A percentile compares a stretch with the other conserved stretches of the same genome.
Evolutionary conservation across 2,113 vertebrate species (phyloP).

Genomic region (Sinocyclocheilus maitianheensis): DNA sequence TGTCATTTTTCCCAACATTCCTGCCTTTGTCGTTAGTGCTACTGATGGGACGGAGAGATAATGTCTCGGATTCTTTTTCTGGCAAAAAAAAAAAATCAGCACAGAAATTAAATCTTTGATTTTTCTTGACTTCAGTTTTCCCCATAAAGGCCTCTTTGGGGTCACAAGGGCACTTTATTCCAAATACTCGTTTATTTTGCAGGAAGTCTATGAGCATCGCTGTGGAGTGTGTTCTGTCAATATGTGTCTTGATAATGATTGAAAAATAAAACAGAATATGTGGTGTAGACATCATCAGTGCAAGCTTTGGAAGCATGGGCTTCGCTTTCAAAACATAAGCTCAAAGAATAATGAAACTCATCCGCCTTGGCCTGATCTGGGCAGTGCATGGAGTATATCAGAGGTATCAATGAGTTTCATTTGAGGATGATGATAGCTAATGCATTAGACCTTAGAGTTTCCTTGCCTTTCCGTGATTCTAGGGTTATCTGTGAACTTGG

Average conservation of each 20-base stretch:
- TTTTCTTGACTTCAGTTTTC: background rate
- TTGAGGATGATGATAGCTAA: conserved; percentile 26
- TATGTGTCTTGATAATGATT: background rate
- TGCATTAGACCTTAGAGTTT: background rate
- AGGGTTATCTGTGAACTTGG: conserved; percentile 81
- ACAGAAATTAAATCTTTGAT: background rate
- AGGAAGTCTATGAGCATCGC: background rate
- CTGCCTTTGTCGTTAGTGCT: conserved; percentile 75
- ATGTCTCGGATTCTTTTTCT: conserved; percentile 52
- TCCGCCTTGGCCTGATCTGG: background rate
- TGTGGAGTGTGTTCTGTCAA: background rate
- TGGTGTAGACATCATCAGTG: background rate
- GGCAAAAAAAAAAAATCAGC: background rate
- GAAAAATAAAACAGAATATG: background rate
- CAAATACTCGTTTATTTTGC: background rate
- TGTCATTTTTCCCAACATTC: conserved; percentile 65
- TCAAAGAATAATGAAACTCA: conserved; percentile 1
- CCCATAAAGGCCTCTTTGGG: background rate
- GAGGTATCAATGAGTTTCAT: background rate
- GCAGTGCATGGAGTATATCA: conserved; percentile 11
- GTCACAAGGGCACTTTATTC: background rate
- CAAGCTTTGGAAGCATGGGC: conserved; percentile 8
- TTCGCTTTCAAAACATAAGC: conserved; percentile 23
- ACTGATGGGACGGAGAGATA: conserved; percentile 74
- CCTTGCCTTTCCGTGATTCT: conserved; percentile 8